Base-by-base conservation (phyloP, 1,140 invertebrate genomes). In the Saxidomus purpurata region DNA sequence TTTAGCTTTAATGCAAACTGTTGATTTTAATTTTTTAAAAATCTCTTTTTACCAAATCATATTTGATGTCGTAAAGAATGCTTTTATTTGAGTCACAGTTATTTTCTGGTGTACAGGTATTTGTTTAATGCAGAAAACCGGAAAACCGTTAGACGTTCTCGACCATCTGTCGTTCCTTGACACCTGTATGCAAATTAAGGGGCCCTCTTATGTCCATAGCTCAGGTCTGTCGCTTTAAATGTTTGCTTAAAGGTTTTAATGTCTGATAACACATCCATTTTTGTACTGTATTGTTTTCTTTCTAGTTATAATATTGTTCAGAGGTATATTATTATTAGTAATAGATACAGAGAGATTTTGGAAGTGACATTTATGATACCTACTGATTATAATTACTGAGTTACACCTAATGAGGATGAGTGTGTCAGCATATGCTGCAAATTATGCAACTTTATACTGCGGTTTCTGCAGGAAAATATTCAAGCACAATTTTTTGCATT, bases 181-280 rank as follows among this genome's bases (percentile, higher is more conserved):
- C 67, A 71, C 67, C 67, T 71, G 67, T 71, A 71, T 71, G 67
- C 67, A 71, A 71, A 71, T 71, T 71, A 71, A 28, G 67, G 25
- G 34, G 8, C 67, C 31, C 25, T 38, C 25, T 19, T 71, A 8
- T 6, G 59, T 63, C 59, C 59, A 43, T 6, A 63, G 11, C n/a
- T 4, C 9, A 22, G 52, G 11, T 22, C 52, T 55, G 52, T 55
- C n/a, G n/a, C n/a, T n/a, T n/a, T n/a, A n/a, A n/a, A n/a, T n/a
- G n/a, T n/a, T n/a, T n/a, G n/a, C n/a, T n/a, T 28, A 43, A 43
- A 15, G 6, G 4, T 25, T 28, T 63, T 9, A 63, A 63, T 28
- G n/a, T 63, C 0, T 28, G 59, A 63, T 63, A 11, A 63, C 59
- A 63, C 59, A n/a, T 63, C 6, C 15, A 43, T 43, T 8, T 43